These are phyloP conservation scores for Hormaphis cornu DNA, from an alignment of 1,140 invertebrate genomes.

Conservation along the genomic window DNA sequence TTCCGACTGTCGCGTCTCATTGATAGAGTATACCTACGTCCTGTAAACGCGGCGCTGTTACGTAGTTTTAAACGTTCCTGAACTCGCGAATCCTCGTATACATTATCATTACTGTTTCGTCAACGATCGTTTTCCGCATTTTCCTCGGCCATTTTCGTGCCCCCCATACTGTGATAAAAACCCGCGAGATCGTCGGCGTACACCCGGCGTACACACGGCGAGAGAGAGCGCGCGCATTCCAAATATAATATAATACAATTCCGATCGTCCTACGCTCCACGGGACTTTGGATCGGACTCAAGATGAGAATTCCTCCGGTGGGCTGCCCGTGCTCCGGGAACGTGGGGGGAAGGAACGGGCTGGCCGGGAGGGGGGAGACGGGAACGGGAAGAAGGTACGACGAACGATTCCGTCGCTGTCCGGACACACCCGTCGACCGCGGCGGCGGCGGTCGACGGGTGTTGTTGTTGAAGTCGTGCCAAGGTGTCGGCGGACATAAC, in stretches of 20 bases:
- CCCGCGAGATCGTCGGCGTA: too few species aligned
- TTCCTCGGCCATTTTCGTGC: too few species aligned
- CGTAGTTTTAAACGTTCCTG: too few species aligned
- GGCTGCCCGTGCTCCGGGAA: neutral
- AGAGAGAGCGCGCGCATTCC: constrained; percentile 12
- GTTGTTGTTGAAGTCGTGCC: constrained; percentile 10
- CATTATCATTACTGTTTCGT: too few species aligned
- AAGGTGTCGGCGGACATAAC: constrained; percentile 24
- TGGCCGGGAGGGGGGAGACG: neutral
- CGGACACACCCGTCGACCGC: neutral
- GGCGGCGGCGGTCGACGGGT: neutral
- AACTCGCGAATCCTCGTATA: too few species aligned
- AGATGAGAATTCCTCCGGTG: constrained; percentile 10
- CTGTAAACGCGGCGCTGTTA: too few species aligned
- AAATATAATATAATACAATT: constrained; percentile 13
- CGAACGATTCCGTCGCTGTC: neutral
- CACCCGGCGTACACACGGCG: too few species aligned
- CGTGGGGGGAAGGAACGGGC: neutral
- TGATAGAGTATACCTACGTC: too few species aligned
- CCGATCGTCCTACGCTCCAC: constrained; percentile 19
- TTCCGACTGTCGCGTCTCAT: too few species aligned
- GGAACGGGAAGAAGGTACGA: neutral
- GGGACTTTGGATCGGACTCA: constrained; percentile 26
- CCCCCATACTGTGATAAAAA: too few species aligned
- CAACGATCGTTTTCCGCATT: too few species aligned